These are phyloP conservation scores for Folsomia manolachei DNA, from an alignment of 2,888 invertebrate species.

Conservation along the genomic window DNA sequence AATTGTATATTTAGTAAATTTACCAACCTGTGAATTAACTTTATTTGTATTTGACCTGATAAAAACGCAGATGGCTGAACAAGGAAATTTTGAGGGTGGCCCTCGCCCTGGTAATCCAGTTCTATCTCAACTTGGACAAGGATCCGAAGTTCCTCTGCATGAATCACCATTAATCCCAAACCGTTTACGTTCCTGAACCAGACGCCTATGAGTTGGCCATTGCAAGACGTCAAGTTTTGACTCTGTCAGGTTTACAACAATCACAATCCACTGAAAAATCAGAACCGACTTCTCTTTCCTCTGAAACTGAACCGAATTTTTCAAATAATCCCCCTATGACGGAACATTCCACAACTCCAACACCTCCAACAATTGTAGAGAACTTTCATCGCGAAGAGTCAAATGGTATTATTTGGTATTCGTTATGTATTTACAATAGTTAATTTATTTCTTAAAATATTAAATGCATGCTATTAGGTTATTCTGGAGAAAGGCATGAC, in stretches of 20 bases:
- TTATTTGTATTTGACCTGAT: no score
- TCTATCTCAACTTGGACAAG: no score
- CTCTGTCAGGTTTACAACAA: not conserved
- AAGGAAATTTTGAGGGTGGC: no score
- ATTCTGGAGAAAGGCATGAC: conserved; percentile 11
- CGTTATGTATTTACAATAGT: no score
- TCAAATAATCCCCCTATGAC: not conserved
- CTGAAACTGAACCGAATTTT: not conserved
- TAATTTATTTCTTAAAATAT: no score
- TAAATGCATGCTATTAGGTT: no score
- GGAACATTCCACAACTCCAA: not conserved
- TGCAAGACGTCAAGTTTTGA: not conserved
- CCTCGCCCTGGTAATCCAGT: no score
- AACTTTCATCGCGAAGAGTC: no score
- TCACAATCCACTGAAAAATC: not conserved
- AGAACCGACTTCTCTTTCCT: not conserved
- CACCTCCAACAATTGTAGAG: not conserved
- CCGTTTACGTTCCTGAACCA: not conserved
- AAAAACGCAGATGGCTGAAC: no score
- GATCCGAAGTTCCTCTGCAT: not conserved
- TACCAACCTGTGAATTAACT: no score
- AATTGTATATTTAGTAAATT: no score
- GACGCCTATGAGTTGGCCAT: conserved; percentile 16
- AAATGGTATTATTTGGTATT: no score
- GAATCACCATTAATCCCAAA: conserved; percentile 15